Evolutionary conservation across 2,113 vertebrate genomes (phyloP), one percentile per base, ranked within the genome.

Genomic region (Budorcas taxicolor): DNA sequence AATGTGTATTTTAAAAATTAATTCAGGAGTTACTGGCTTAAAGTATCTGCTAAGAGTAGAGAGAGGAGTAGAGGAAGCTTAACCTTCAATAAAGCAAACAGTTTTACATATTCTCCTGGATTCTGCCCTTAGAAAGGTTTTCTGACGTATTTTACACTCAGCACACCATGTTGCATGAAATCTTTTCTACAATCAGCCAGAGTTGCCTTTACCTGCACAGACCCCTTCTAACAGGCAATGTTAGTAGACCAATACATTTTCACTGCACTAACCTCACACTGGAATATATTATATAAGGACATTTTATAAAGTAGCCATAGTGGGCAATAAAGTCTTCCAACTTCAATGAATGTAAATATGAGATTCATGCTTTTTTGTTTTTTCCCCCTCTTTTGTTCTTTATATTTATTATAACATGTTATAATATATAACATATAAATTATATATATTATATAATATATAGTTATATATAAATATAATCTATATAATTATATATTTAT

Each of bases 1-100:
- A 98, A 96, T 23, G 3, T 86, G 47, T 90, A 58, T 21, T 98
- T 97, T 84, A 87, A 81, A 95, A 81, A 52, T 27, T 40, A 97
- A 96, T 47, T 95, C 6, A 86, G 52, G 96, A 64, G 95, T 90
- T 96, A 94, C 11, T 33, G 96, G 92, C 95, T 80, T 64, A 83
- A 85, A 62, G 74, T 11, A 92, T 93, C 71, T 92, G 19, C 55
- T 85, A n/a, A 21, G 43, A 87, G 7, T 21, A 90, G 4, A 81
- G 85, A 16, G 40, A 58, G 11, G 40, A 45, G 29, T 40, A 3
- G 36, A 29, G 76, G 52, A 88, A 71, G 57, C 40, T 87, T 96
- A 95, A 58, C 25, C 52, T 95, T 92, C 50, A 92, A 87, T 33
- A 95, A 90, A 67, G 47, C 29, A 50, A 40, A 81, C 29, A 52